A percentile compares a stretch with the other conserved stretches of the same genome.
phyloP scores from a whole-genome alignment of 2,888 invertebrate genomes.

The Chrysolina haemoptera region DNA sequence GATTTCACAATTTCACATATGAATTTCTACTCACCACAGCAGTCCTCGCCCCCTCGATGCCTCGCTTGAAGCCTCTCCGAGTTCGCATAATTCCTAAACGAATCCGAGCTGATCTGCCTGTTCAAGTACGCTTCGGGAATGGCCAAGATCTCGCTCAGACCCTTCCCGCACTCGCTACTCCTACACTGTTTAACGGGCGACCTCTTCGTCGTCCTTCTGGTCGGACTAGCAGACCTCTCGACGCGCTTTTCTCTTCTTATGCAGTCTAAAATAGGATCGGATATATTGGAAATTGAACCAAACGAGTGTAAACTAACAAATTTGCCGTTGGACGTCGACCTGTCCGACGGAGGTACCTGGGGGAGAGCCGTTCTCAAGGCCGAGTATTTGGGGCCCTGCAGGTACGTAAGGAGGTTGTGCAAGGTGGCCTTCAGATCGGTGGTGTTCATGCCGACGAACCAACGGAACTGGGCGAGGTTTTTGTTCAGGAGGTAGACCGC shows the following conservation, averaged over 20 bases:
- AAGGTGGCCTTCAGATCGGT: conserved; percentile 84
- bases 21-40: conserved; percentile 43
- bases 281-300: conserved; percentile 56
- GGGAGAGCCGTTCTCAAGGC: neutral
- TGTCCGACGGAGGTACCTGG: neutral
- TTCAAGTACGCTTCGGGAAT: conserved; percentile 67
- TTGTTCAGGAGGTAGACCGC: conserved; percentile 94
- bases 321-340: conserved; percentile 38
- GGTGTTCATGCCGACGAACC: conserved; percentile 82
- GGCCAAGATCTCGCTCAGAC: conserved; percentile 65
- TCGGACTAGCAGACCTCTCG: conserved; percentile 53
- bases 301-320: conserved; percentile 54
- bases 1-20: no score
- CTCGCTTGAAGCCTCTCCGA: conserved; percentile 8
- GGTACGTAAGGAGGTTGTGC: conserved; percentile 75
- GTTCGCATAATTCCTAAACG: conserved; percentile 56
- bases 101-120: conserved; percentile 62
- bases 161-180: conserved; percentile 55
- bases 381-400: conserved; percentile 53
- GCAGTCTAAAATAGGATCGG: conserved; percentile 63
- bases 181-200: conserved; percentile 42
- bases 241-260: conserved; percentile 51
- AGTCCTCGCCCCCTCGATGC: conserved; percentile 27
- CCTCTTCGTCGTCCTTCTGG: conserved; percentile 33
- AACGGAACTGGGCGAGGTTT: conserved; percentile 92